Percentiles rank a stretch among this genome's conserved stretches.
These are phyloP conservation scores for Jordanella pulchra DNA, from an alignment of 2,797 vertebrate species.

Conservation along the genomic window DNA sequence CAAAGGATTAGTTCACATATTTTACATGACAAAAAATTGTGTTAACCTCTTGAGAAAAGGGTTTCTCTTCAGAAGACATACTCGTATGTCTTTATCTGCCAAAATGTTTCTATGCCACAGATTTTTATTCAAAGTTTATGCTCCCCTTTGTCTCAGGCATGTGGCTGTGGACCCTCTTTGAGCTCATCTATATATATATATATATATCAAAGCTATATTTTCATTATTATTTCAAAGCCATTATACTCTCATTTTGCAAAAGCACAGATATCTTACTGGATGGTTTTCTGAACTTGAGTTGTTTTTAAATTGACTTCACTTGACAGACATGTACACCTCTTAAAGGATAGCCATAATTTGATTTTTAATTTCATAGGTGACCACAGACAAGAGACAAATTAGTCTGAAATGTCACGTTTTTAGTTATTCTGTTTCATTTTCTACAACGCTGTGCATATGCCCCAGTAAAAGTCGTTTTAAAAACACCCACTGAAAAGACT, in stretches of 20 bases:
- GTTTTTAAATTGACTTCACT: slow-evolving; percentile 73
- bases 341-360: slow-evolving; percentile 41
- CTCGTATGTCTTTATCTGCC: slow-evolving; percentile 6
- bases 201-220: slow-evolving; percentile 54
- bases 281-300: slow-evolving; percentile 51
- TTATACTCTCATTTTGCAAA: slow-evolving; percentile 65
- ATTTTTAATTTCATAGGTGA: slow-evolving; percentile 37
- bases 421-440: slow-evolving; percentile 34
- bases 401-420: slow-evolving; percentile 18
- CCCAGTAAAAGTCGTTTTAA: slow-evolving; percentile 56
- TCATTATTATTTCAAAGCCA: slow-evolving; percentile 67
- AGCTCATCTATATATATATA: slow-evolving; percentile 55
- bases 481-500: slow-evolving; percentile 52
- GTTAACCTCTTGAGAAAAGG: slow-evolving; percentile 1
- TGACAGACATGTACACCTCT: slow-evolving; percentile 49
- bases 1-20: slow-evolving; percentile 11
- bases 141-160: slow-evolving; percentile 28
- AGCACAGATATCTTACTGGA: slow-evolving; percentile 62
- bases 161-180: slow-evolving; percentile 55
- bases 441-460: slow-evolving; percentile 48
- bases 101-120: slow-evolving; percentile 9
- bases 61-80: slow-evolving; percentile 2
- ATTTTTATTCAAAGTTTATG: slow-evolving; percentile 10
- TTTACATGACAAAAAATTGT: slow-evolving; percentile 11
- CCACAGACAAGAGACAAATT: slow-evolving; percentile 26